Conservation (phyloP, 2,797 vertebrate species). For the Neosilurus mollespiculum region DNA sequence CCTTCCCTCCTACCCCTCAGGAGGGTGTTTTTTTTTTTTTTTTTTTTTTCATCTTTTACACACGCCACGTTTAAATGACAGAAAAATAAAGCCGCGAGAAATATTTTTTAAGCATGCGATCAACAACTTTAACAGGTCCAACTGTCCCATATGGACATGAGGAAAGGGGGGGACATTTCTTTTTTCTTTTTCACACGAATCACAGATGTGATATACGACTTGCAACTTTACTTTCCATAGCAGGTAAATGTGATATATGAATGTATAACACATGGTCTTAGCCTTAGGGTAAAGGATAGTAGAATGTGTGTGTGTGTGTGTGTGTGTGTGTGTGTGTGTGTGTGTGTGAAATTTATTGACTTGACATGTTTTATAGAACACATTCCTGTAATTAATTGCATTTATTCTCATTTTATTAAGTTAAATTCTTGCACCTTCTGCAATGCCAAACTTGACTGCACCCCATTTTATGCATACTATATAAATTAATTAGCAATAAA, state of each 20-base stretch:
- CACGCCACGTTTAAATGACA: constrained; percentile 61
- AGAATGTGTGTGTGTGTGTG: no score
- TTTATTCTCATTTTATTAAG: background rate
- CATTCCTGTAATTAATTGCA: background rate
- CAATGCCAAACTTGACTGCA: background rate
- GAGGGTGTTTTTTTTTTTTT: background rate
- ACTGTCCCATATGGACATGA: constrained; percentile 31
- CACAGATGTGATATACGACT: constrained; percentile 17
- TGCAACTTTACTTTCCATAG: background rate
- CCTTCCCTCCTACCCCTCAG: background rate
- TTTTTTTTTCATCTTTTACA: constrained; percentile 4
- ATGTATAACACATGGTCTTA: background rate
- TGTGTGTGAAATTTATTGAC: no score
- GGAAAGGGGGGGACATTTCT: background rate
- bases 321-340: no score
- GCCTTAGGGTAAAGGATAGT: no score
- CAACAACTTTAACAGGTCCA: constrained; percentile 30
- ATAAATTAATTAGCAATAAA: background rate
- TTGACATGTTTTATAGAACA: no score
- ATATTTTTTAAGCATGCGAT: constrained; percentile 38
- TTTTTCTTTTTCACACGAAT: constrained; percentile 1
- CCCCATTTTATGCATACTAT: background rate
- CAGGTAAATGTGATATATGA: constrained; percentile 17
- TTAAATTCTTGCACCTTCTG: background rate
- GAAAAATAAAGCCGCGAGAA: constrained; percentile 53